Base-by-base conservation (phyloP, 2,888 invertebrate species). In the Teleiodes luculella region DNA sequence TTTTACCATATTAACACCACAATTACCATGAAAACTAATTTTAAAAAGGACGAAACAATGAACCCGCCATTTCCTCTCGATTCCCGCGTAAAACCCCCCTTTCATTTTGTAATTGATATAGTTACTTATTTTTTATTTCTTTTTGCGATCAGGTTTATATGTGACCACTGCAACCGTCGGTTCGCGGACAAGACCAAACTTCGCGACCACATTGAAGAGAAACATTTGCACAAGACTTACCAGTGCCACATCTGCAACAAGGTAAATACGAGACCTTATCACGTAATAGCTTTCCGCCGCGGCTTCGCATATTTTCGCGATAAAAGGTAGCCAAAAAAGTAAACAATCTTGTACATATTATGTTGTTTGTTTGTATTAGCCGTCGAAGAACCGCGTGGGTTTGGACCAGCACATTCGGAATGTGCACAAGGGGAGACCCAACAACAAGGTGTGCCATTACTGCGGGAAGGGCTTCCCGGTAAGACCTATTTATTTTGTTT, bases 391-490 rank as follows among this genome's bases (percentile, higher is more conserved):
- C 54, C 75, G 88, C 0, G 85, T 86, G 0, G 81, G 83, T 0
- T 31, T 89, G 8, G 88, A 88, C 36, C 88, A 89, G 33, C 88
- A 89, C 54, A 68, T 85, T 0, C 70, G 88, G 0, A 86, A 87
- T 46, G 86, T 88, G 0, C 88, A 89, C 62, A 76, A 74, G 33
- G 83, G 84, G 0, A 59, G 88, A 0, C 86, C 86, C 0, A 80
- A 83, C 54, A 79, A 86, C 52, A 86, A 87, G 57, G 85, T 89
- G 67, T 89, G 89, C 24, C 88, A 88, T 13, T 83, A 85, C 39
- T 89, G 88, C 54, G 88, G 88, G 0, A 85, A 86, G 46, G 86
- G 83, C 0, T 89, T 86, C 50, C 88, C 88, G 50, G 88, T 89
- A 13, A 76, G 79, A 66, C 24, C 6, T n/a, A n/a, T n/a, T 6